phyloP scores from a whole-genome alignment of 2,113 vertebrate species.

The Oreochromis aureus region DNA sequence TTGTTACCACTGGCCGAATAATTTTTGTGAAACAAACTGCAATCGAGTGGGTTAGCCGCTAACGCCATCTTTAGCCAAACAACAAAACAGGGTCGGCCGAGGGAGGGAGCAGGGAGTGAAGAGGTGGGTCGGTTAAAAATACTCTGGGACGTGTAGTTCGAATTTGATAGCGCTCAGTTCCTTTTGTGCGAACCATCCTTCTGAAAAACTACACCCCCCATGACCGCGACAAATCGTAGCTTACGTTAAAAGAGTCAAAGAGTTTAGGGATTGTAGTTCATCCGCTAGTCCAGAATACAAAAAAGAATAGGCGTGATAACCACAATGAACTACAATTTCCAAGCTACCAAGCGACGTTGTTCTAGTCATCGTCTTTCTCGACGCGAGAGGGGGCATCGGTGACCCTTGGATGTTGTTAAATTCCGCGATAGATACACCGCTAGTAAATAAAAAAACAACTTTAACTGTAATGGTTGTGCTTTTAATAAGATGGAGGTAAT shows the following conservation, averaged over 20 bases:
- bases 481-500: constrained; percentile 55
- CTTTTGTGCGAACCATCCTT: fast-evolving
- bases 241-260: fast-evolving
- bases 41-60: constrained; percentile 71
- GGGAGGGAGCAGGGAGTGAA: constrained; percentile 33
- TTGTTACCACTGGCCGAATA: constrained; percentile 52
- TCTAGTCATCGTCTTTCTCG: constrained; percentile 56
- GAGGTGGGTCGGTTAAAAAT: not conserved
- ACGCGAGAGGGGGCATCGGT: constrained; percentile 53
- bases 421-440: constrained; percentile 40
- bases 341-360: constrained; percentile 21
- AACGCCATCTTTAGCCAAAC: constrained; percentile 79
- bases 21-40: constrained; percentile 65
- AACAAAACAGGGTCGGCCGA: constrained; percentile 63
- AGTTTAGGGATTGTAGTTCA: constrained; percentile 54
- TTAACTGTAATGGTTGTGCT: not conserved
- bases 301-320: fast-evolving
- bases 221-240: fast-evolving
- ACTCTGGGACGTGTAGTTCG: constrained; percentile 66
- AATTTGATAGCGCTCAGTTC: fast-evolving
- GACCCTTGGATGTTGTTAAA: constrained; percentile 66
- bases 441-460: not conserved
- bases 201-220: constrained; percentile 49
- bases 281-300: fast-evolving
- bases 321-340: constrained; percentile 47